Conservation (phyloP, 2,888 invertebrate genomes). For the Trissolcus japonicus region DNA sequence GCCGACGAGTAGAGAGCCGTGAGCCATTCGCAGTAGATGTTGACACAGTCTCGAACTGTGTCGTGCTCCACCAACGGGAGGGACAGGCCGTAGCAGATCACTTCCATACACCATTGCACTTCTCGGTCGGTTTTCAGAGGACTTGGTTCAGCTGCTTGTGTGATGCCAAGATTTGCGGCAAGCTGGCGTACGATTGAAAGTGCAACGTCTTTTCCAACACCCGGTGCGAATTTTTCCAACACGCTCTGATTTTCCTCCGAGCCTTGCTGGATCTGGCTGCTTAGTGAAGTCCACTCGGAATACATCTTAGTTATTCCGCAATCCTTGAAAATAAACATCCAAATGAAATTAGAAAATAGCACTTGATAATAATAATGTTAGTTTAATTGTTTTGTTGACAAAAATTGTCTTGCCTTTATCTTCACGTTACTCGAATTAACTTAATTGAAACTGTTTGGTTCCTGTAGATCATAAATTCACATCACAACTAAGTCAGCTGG, state of each 20-base stretch:
- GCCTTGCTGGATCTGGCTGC: slow-evolving; percentile 81
- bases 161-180: slow-evolving; percentile 82
- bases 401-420: too few relatives aligned
- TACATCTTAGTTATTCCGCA: slow-evolving; percentile 83
- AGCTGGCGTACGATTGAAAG: slow-evolving; percentile 88
- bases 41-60: slow-evolving; percentile 95
- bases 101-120: slow-evolving; percentile 93
- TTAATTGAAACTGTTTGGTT: too few relatives aligned
- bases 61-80: slow-evolving; percentile 94
- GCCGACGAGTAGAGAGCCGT: slow-evolving; percentile 90
- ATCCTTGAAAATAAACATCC: neutral
- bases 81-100: slow-evolving; percentile 93
- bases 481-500: too few relatives aligned
- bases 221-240: slow-evolving; percentile 84
- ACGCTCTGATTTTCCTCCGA: slow-evolving; percentile 82
- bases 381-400: too few relatives aligned
- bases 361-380: too few relatives aligned
- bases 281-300: slow-evolving; percentile 89
- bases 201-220: slow-evolving; percentile 88
- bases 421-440: too few relatives aligned
- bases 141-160: slow-evolving; percentile 90
- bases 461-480: too few relatives aligned
- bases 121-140: slow-evolving; percentile 87
- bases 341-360: neutral
- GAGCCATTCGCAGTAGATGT: slow-evolving; percentile 98